Conservation (phyloP, 92 coral and sea anemone genomes). For the Palythoa grandis region DNA sequence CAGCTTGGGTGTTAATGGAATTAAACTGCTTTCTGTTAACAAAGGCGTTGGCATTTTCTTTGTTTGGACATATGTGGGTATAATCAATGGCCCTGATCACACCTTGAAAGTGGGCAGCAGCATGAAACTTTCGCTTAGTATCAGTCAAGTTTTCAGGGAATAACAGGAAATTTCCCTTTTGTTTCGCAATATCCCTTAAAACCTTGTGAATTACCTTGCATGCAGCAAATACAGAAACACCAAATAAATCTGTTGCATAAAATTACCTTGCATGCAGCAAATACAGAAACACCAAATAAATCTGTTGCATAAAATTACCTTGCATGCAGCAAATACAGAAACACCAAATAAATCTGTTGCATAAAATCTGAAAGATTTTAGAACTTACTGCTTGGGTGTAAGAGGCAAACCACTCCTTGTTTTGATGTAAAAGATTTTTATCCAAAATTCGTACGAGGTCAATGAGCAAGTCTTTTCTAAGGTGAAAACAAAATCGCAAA, state of each 20-base stretch:
- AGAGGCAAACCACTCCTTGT: slow-evolving; percentile 38
- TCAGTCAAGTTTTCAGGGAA: slow-evolving; percentile 48
- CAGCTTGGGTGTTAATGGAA: too few species aligned
- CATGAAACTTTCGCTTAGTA: slow-evolving; percentile 42
- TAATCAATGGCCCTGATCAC: slow-evolving; percentile 51
- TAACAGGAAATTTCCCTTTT: slow-evolving; percentile 24
- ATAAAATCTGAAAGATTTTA: slow-evolving; percentile 17
- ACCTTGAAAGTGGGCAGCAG: slow-evolving; percentile 35
- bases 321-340: too few species aligned
- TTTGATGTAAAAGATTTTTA: slow-evolving; percentile 27
- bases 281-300: too few species aligned
- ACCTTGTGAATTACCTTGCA: slow-evolving; percentile 45
- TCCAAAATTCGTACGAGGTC: slow-evolving; percentile 9
- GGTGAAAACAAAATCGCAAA: slow-evolving; percentile 16
- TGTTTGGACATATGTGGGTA: slow-evolving; percentile 46
- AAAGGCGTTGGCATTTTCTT: neutral
- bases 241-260: too few species aligned
- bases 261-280: too few species aligned
- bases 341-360: too few species aligned
- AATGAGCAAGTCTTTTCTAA: slow-evolving; percentile 6
- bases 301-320: too few species aligned
- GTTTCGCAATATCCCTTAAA: slow-evolving; percentile 38
- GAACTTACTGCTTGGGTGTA: slow-evolving; percentile 25
- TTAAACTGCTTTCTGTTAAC: too few species aligned
- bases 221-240: slow-evolving; percentile 31